Percentiles rank a stretch among this genome's conserved stretches.
These are phyloP conservation scores for Fistularia commersonii DNA, from an alignment of 2,797 vertebrate species.

Conservation along the genomic window DNA sequence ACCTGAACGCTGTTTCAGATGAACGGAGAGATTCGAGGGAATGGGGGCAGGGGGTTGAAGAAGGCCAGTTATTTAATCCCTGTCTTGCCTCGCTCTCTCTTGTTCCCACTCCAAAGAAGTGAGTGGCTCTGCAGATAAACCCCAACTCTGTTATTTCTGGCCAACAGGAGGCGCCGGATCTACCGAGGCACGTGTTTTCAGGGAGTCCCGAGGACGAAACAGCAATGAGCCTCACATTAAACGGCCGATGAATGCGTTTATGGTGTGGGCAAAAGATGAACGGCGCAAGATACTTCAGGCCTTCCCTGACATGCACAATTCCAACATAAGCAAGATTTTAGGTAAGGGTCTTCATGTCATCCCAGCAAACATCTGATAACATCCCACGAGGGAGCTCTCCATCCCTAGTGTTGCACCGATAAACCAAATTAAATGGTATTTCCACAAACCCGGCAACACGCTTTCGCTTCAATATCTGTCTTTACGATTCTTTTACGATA, in stretches of 20 bases:
- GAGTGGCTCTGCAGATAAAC: slow-evolving; percentile 92
- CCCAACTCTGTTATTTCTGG: slow-evolving; percentile 94
- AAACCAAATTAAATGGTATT: too few species aligned
- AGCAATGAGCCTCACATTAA: slow-evolving; percentile 98
- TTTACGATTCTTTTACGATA: too few species aligned
- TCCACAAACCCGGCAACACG: too few species aligned
- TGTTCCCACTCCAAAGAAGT: slow-evolving; percentile 85
- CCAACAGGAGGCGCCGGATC: slow-evolving; percentile 98
- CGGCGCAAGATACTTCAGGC: slow-evolving; percentile 98
- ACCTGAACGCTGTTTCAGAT: too few species aligned
- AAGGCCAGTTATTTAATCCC: slow-evolving; percentile 73
- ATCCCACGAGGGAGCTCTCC: background rate
- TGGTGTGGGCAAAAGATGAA: slow-evolving; percentile 99
- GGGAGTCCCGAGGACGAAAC: slow-evolving; percentile 93
- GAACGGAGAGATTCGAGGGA: background rate
- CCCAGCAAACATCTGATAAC: background rate
- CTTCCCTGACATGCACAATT: slow-evolving; percentile 99
- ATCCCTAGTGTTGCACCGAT: too few species aligned
- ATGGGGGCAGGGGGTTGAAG: slow-evolving; percentile 45
- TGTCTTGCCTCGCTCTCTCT: slow-evolving; percentile 78
- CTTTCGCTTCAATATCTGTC: too few species aligned
- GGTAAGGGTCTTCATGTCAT: slow-evolving; percentile 75
- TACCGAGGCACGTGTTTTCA: slow-evolving; percentile 95
- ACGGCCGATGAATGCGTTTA: slow-evolving; percentile 98
- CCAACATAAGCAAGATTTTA: slow-evolving; percentile 99